Evolutionary conservation across 2,113 vertebrate genomes (phyloP).

Genomic region (Carlito syrichta): DNA sequence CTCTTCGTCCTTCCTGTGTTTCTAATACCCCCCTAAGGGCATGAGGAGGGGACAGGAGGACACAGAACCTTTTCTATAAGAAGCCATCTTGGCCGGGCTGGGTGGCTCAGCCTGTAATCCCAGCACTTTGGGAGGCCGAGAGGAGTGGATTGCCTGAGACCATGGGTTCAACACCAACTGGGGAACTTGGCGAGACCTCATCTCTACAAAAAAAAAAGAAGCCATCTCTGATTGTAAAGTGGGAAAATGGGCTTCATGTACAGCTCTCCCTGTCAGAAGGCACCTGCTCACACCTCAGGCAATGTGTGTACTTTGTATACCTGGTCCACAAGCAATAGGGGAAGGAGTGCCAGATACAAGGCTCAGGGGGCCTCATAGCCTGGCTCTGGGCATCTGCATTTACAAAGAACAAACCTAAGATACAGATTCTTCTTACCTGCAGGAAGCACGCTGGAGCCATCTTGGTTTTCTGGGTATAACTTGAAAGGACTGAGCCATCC

Average conservation of each 20-base stretch:
- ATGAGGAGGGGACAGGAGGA: background rate
- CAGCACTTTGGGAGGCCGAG: background rate
- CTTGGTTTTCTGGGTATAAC: background rate
- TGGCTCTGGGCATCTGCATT: background rate
- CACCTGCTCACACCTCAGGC: background rate
- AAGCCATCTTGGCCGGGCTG: background rate
- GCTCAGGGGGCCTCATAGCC: background rate
- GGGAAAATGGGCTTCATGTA: background rate
- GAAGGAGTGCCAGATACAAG: background rate
- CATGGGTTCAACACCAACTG: background rate
- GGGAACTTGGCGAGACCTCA: background rate
- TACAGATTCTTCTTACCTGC: background rate
- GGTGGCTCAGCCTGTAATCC: background rate
- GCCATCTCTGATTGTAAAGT: too few species aligned
- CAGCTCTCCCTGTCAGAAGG: background rate
- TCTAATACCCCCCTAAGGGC: background rate
- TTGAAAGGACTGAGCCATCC: background rate
- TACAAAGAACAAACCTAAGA: background rate
- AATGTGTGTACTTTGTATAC: accelerated
- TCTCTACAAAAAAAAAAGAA: background rate
- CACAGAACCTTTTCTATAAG: background rate
- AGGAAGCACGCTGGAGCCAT: background rate
- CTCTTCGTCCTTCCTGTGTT: background rate
- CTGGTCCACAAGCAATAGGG: background rate
- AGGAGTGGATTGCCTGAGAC: background rate